Conservation (phyloP, 2,113 vertebrate species). For the Calidris pygmaea region DNA sequence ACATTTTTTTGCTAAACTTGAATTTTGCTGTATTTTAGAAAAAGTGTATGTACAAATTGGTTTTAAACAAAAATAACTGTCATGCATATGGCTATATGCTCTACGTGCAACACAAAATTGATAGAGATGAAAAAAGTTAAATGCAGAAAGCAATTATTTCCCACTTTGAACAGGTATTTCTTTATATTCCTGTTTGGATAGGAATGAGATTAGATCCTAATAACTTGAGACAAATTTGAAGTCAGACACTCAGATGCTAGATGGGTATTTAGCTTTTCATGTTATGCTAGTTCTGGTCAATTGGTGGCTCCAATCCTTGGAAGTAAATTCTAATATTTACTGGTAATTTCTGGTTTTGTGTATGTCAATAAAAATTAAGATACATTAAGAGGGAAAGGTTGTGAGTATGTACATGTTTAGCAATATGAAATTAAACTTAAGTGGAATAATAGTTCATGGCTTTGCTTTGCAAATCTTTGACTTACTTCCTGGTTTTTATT, state of each 20-base stretch:
- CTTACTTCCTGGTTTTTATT: background rate
- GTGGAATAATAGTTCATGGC: background rate
- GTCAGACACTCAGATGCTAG: background rate
- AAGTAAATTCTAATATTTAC: background rate
- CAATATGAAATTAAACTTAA: background rate
- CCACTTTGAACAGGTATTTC: background rate
- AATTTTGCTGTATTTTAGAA: background rate
- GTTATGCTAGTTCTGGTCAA: background rate
- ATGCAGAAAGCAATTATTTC: background rate
- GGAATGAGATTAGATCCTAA: background rate
- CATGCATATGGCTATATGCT: background rate
- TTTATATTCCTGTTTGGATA: background rate
- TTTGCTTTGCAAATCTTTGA: background rate
- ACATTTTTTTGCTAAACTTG: slow-evolving; percentile 8
- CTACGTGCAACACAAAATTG: background rate
- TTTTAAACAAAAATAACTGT: slow-evolving; percentile 34
- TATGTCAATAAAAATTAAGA: background rate
- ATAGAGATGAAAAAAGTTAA: background rate
- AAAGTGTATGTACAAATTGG: background rate
- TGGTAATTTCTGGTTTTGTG: background rate
- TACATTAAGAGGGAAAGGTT: background rate
- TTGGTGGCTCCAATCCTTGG: background rate
- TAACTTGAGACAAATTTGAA: background rate
- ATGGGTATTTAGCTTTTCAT: background rate
- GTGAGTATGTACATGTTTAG: background rate